Conservation (phyloP, 2,797 vertebrate species). For the Acrocephalus scirpaceus region DNA sequence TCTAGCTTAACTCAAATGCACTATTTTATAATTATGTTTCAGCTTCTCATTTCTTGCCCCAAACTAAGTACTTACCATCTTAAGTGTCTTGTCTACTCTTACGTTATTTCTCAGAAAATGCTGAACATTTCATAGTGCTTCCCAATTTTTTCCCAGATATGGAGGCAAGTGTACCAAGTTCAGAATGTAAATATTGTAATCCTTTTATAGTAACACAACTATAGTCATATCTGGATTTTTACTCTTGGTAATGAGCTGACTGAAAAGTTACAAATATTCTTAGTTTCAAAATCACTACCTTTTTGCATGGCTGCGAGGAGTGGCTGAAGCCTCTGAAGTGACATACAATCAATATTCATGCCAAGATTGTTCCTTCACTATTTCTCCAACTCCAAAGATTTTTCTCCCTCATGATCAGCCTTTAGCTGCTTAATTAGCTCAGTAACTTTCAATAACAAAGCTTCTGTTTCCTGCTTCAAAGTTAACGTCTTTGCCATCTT, state of each 20-base stretch:
- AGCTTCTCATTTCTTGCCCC: not conserved
- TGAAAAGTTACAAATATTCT: not conserved
- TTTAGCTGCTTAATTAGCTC: slow-evolving; percentile 86
- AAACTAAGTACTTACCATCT: not conserved
- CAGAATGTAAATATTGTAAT: not conserved
- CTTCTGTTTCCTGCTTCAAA: slow-evolving; percentile 79
- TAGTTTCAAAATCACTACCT: slow-evolving; percentile 68
- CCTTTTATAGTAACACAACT: not conserved
- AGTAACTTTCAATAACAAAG: slow-evolving; percentile 81
- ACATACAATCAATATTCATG: slow-evolving; percentile 76
- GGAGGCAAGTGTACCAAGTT: not conserved
- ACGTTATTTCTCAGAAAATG: not conserved
- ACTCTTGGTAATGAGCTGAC: not conserved
- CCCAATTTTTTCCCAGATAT: not conserved
- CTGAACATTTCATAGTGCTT: not conserved
- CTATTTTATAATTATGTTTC: not conserved
- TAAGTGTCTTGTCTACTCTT: not conserved
- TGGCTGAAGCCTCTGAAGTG: slow-evolving; percentile 82
- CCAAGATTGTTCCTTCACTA: slow-evolving; percentile 70
- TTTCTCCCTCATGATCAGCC: slow-evolving; percentile 82
- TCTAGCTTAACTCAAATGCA: not conserved
- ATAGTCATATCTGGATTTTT: not conserved
- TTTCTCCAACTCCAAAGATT: slow-evolving; percentile 81
- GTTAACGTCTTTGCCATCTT: slow-evolving; percentile 51
- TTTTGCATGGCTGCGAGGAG: slow-evolving; percentile 79